Base-by-base conservation (phyloP, 2,113 vertebrate genomes). In the Takifugu flavidus region DNA sequence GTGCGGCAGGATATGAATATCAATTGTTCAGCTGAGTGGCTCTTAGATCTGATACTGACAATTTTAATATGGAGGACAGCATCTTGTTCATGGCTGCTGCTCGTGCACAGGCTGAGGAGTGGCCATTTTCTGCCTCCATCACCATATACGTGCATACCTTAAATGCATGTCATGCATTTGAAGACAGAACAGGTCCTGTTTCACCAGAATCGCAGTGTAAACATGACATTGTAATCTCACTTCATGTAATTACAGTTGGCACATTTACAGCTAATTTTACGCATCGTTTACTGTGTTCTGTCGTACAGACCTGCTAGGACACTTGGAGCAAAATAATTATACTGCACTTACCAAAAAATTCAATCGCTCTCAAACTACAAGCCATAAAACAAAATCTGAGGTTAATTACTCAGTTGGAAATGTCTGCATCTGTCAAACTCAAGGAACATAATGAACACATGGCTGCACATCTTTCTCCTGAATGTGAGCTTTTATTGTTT, bases 41-140 rank as follows among this genome's bases (percentile, higher is more conserved):
- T 78, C 78, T 74, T 68, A 75, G 83, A 86, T 83, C 84, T 85
- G 79, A 85, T 86, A 88, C 87, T 86, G 75, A 80, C 68, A 62
- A 20, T 88, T 72, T 78, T 20, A 70, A 76, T 53, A 82, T 71
- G 78, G 68, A 63, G 82, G 82, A 79, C 75, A 76, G 72, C 75
- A 59, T 70, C 76, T 83, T 4, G 52, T 71, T 70, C 73, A 53
- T 62, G 25, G 70, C 52, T 26, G 72, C 69, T 58, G 56, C 66
- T 20, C 20, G 20, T 20, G 20, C 20, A 20, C 31, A 4, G 29
- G 29, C 3, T 3, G 62, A 62, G 39, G 53, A 67, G n/a, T 43
- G 62, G 43, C 63, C 25, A 25, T 54, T 13, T 7, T 26, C 52
- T 34, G 52, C 28, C 28, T 25, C 20, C 12, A 20, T 2, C 25